These are phyloP conservation scores for Laticauda laticaudata DNA, from an alignment of 2,113 vertebrate species.

Conservation along the genomic window DNA sequence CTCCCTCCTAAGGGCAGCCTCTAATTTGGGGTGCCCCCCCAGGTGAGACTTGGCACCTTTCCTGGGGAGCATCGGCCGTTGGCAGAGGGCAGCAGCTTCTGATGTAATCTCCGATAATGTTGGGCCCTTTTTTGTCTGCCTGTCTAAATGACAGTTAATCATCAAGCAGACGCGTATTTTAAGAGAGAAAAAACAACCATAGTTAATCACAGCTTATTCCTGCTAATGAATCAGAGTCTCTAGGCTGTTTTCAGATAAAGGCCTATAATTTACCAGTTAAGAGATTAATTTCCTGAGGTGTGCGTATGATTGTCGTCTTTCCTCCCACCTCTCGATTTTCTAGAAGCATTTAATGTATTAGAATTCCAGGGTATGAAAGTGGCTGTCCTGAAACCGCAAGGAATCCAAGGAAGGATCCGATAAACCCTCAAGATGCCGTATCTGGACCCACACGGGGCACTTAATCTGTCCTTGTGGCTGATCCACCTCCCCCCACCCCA, in stretches of 20 bases:
- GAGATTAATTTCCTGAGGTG: constrained; percentile 11
- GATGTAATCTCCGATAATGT: neutral
- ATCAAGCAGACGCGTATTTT: neutral
- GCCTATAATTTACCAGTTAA: constrained; percentile 4
- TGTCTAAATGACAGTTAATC: constrained; percentile 14
- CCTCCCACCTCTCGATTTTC: neutral
- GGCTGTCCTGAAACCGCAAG: neutral
- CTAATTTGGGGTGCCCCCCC: neutral
- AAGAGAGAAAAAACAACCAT: neutral
- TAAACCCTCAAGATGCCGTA: neutral
- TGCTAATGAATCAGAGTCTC: constrained; percentile 6
- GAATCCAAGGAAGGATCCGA: constrained; percentile 7
- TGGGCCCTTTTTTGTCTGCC: neutral
- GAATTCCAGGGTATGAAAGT: neutral
- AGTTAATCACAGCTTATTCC: neutral
- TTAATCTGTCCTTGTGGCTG: neutral
- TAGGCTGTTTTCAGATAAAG: constrained; percentile 11
- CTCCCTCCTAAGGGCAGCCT: neutral
- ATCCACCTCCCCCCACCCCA: neutral
- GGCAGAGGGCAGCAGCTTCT: neutral
- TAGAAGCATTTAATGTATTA: neutral
- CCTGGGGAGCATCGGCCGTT: neutral
- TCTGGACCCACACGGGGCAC: neutral
- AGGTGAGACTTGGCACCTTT: neutral
- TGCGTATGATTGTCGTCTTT: neutral